These are phyloP conservation scores for Tragelaphus buxtoni DNA, from an alignment of 2,113 vertebrate species.

Conservation along the genomic window DNA sequence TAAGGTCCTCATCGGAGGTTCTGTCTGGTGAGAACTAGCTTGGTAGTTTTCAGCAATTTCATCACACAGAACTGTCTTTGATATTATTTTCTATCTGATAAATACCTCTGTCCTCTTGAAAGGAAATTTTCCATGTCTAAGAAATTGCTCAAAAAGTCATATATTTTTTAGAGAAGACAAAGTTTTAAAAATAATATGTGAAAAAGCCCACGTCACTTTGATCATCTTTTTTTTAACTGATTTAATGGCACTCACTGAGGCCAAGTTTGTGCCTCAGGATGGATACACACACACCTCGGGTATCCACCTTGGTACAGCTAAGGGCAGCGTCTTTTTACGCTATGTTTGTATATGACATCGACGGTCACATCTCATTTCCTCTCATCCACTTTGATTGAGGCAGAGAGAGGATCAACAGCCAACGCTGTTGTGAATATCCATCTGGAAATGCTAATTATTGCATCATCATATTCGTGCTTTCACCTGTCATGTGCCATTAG, in stretches of 20 bases:
- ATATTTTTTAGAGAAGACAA: neutral
- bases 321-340: neutral
- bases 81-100: neutral
- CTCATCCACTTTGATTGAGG: constrained; percentile 37
- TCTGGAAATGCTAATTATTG: constrained; percentile 49
- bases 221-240: neutral
- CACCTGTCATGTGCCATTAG: constrained; percentile 52
- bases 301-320: fast-evolving
- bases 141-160: neutral
- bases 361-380: neutral
- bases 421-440: neutral
- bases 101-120: neutral
- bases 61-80: neutral
- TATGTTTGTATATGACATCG: fast-evolving
- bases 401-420: constrained; percentile 48
- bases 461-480: constrained; percentile 51
- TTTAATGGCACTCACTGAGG: fast-evolving
- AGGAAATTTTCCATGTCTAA: neutral
- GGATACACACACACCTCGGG: fast-evolving
- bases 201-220: neutral
- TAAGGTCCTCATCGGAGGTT: neutral
- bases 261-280: neutral
- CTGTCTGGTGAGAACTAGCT: neutral
- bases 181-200: neutral
- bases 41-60: neutral